A percentile compares a stretch with the other conserved stretches of the same genome.
phyloP scores from a whole-genome alignment of 2,888 invertebrate species.

The Strigamia transsilvanica region DNA sequence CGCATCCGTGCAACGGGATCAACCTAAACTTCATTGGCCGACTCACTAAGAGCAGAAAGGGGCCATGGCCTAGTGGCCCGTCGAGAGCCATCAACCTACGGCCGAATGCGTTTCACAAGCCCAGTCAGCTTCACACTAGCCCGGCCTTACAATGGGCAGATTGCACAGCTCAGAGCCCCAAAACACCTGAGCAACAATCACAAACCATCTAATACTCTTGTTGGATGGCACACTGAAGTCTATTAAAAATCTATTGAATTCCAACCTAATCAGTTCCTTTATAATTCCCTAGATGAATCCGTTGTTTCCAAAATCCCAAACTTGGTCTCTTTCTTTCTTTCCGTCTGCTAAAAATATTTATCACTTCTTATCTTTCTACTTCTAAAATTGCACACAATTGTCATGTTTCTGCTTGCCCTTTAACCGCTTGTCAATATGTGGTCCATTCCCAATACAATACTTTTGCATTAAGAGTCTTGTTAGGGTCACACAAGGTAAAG shows the following conservation, averaged over 20 bases:
- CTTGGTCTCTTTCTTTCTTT: neutral
- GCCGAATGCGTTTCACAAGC: constrained; percentile 42
- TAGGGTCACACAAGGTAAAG: constrained; percentile 40
- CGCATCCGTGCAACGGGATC: constrained; percentile 42
- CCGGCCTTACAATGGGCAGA: constrained; percentile 11
- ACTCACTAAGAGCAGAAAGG: constrained; percentile 37
- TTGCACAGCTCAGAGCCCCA: constrained; percentile 7
- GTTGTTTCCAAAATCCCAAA: neutral
- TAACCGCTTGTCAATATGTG: constrained; percentile 28
- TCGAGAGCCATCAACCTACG: constrained; percentile 33
- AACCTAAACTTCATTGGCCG: constrained; percentile 39
- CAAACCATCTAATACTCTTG: constrained; percentile 22
- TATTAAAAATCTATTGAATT: constrained; percentile 44
- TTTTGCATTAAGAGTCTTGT: constrained; percentile 36
- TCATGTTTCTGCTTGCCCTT: neutral
- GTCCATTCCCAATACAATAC: constrained; percentile 36
- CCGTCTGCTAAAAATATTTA: no score
- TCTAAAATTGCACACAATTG: neutral
- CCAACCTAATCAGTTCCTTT: constrained; percentile 28
- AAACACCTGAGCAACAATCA: constrained; percentile 42
- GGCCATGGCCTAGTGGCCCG: constrained; percentile 42
- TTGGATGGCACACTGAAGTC: constrained; percentile 7
- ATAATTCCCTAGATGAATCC: neutral
- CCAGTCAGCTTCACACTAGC: constrained; percentile 22
- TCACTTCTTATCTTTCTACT: neutral